These are phyloP conservation scores for Equus przewalskii DNA, from an alignment of 2,113 vertebrate genomes.

Conservation along the genomic window DNA sequence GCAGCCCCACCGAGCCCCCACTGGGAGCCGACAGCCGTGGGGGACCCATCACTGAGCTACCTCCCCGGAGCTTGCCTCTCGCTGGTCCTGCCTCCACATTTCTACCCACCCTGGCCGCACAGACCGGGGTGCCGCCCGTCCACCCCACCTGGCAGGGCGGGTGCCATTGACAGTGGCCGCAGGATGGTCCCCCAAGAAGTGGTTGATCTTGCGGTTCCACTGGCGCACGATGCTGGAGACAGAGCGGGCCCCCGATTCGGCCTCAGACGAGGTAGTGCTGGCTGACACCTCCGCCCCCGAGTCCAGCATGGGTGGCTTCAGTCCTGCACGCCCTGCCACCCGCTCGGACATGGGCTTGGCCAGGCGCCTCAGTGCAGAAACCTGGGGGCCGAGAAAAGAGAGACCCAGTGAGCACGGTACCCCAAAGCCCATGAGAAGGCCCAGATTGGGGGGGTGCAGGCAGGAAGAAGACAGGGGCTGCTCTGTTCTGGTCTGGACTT, in stretches of 20 bases:
- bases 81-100: neutral
- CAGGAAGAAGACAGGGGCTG: rapidly evolving
- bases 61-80: neutral
- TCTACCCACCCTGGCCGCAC: neutral
- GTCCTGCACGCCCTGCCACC: constrained; percentile 89
- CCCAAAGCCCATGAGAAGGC: neutral
- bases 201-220: constrained; percentile 96
- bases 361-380: constrained; percentile 94
- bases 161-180: constrained; percentile 85
- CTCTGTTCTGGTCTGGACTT: neutral
- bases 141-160: constrained; percentile 86
- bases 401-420: neutral
- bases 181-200: constrained; percentile 92
- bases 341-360: constrained; percentile 97
- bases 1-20: constrained; percentile 71
- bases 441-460: rapidly evolving
- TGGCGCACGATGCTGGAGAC: constrained; percentile 97
- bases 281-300: constrained; percentile 94
- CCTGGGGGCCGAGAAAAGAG: constrained; percentile 76
- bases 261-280: constrained; percentile 94
- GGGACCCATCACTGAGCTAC: neutral
- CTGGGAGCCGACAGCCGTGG: neutral
- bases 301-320: constrained; percentile 89
- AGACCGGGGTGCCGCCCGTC: rapidly evolving
- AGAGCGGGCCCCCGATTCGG: constrained; percentile 89